A percentile compares a stretch with the other conserved stretches of the same genome.
Conservation (phyloP, 2,888 invertebrate species). For the Muscina levida region DNA sequence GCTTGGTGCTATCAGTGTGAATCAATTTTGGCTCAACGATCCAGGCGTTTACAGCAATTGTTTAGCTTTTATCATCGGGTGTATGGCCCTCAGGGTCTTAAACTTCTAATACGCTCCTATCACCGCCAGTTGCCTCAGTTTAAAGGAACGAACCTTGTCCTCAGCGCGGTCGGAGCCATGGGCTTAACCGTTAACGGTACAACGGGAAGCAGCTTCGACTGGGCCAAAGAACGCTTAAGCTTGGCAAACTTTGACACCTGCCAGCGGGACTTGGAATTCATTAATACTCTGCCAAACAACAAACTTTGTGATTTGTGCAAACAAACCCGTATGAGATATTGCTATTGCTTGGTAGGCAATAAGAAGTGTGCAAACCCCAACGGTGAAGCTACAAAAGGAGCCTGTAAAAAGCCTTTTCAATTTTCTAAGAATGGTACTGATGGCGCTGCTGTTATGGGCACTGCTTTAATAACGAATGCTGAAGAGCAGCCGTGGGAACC, state of each 20-base stretch:
- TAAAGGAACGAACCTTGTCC: conserved; percentile 81
- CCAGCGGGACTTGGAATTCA: conserved; percentile 82
- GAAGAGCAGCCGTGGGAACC: conserved; percentile 82
- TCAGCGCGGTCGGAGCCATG: conserved; percentile 81
- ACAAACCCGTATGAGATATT: conserved; percentile 73
- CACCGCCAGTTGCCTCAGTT: conserved; percentile 79
- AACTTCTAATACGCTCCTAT: conserved; percentile 80
- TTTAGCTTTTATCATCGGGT: conserved; percentile 83
- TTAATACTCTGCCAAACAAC: conserved; percentile 81
- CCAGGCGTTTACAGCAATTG: conserved; percentile 84
- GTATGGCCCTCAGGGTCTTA: conserved; percentile 83
- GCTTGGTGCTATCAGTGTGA: conserved; percentile 82
- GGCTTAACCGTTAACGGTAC: conserved; percentile 75
- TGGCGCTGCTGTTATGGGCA: conserved; percentile 52
- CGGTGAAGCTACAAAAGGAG: conserved; percentile 78
- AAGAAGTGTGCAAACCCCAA: conserved; percentile 65
- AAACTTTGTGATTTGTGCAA: conserved; percentile 79
- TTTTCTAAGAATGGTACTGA: conserved; percentile 48
- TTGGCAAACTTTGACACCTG: conserved; percentile 82
- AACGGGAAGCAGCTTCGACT: conserved; percentile 82
- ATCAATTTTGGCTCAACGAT: conserved; percentile 83
- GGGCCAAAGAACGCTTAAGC: conserved; percentile 83
- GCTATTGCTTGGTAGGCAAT: conserved; percentile 75
- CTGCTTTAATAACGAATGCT: conserved; percentile 68
- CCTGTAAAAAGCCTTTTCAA: conserved; percentile 75